Base-by-base conservation (phyloP, 2,797 vertebrate genomes). In the Nothura maculosa region DNA sequence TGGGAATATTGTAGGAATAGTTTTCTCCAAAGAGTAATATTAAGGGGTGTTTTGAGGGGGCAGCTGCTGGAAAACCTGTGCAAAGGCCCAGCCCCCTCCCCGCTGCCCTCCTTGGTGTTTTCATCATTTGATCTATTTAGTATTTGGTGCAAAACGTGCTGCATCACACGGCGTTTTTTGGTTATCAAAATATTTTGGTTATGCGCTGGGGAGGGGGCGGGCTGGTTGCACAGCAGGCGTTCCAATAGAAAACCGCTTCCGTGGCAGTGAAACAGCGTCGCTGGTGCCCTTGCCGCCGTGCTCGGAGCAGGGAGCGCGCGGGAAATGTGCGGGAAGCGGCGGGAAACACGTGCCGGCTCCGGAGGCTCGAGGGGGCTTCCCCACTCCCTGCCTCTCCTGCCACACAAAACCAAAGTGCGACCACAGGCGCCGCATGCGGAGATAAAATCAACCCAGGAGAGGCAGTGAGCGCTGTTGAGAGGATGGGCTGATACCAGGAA, bases 141-240 rank as follows among this genome's bases (percentile, higher is more conserved):
- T 52, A 93, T 94, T 96, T 93, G 85, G 82, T 91, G 87, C 85
- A 80, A 70, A 91, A 64, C 74, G 82, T 77, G 57, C 91, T 89
- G 76, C 77, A 54, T 93, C 81, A 83, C 90, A 81, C 93, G 91
- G 87, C 85, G 87, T 92, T 87, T 93, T 93, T 94, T 0, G 1
- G 91, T 92, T 96, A 93, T 89, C 94, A 93, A 95, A 96, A 85
- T 91, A 85, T 93, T 95, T 93, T 93, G 87, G 81, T 95, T 87
- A 89, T 85, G 93, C 82, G 95, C 73, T 78, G 89, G 76, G 92
- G 93, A 87, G 76, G 80, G 91, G 76, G 58, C 0, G 85, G 62
- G 73, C 38, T 92, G 91, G 81, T 91, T 74, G 76, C 8, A 42
- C 0, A 0, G 62, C 61, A 2, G 6, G 90, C 55, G 54, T 89